These are phyloP conservation scores for Apodemus agrarius DNA, from an alignment of 2,797 vertebrate species.

Conservation along the genomic window DNA sequence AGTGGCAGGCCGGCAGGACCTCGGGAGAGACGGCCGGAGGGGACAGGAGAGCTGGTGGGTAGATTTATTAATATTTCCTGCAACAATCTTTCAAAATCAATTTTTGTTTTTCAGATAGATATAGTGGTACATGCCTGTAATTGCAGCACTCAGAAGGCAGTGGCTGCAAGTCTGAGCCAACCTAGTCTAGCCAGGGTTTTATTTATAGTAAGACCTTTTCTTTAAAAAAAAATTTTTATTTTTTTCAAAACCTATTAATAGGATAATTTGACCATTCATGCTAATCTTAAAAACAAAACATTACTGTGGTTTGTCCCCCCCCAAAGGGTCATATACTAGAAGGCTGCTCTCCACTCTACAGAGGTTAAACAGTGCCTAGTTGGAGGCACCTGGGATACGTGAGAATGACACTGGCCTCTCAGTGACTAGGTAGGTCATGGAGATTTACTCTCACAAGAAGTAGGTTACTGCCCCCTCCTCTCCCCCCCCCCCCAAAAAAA, in stretches of 20 bases:
- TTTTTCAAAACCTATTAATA: not conserved
- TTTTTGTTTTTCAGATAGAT: not conserved
- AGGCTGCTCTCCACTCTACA: not conserved
- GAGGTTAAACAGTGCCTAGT: not conserved
- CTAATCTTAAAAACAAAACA: conserved; percentile 48
- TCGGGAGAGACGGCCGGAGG: no score
- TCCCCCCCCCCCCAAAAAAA: no score
- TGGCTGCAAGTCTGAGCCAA: not conserved
- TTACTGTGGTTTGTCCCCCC: not conserved
- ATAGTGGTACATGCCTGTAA: not conserved
- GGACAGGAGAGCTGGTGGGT: no score
- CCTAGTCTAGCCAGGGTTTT: not conserved
- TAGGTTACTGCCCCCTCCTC: not conserved
- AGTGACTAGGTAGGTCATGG: not conserved
- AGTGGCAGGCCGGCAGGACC: no score
- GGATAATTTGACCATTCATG: not conserved
- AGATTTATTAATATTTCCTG: no score
- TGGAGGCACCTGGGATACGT: not conserved
- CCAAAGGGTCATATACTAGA: not conserved
- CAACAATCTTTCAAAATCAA: not conserved
- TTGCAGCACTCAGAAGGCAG: not conserved
- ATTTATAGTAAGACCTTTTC: not conserved
- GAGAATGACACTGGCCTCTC: not conserved
- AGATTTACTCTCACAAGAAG: not conserved
- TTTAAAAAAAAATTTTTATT: not conserved